Base-by-base conservation (phyloP, 2,888 invertebrate species). In the Rhamnusium bicolor region DNA sequence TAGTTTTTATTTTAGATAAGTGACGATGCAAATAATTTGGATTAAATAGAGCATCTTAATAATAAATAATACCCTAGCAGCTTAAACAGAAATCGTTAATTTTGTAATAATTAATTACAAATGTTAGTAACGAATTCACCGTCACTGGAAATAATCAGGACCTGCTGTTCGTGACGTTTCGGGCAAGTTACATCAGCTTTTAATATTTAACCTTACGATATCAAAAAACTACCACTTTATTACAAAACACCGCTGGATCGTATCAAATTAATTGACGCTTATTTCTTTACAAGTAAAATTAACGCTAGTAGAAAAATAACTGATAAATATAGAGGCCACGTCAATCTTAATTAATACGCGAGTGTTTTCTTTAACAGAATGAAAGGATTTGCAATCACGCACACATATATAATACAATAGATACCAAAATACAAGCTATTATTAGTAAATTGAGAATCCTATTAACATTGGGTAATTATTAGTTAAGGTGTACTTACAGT, bases 371-470 rank as follows among this genome's bases (percentile, higher is more conserved):
- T 56, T 62, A 69, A 62, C 62, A 14, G 54, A 53, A 69, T 69
- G 56, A 62, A 62, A 69, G 62, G 54, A 69, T 69, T 62, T 62
- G 53, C 63, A 69, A 63, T 54, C 69, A 62, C 62, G 69, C n/a
- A 40, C 40, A 40, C n/a, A 6, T 24, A 24, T 40, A 53, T 46
- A 32, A 32, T 40, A 62, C 19, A 32, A 46, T 53, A 60, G 24
- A 65, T 51, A 14, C 62, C 47, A 10, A 62, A 62, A 49, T 49
- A 24, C 29, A 65, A 51, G 32, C 32, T 53, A 65, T n/a, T n/a
- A 65, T 65, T 65, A 65, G 53, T 47, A 40, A 53, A 27, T 58
- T 58, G 18, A 27, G 58, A 58, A 58, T 14, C 18, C 29, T 32
- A 29, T 58, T 58, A 58, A 58, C 56, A 27, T 5, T n/a, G 6